Base-by-base conservation (phyloP, 2,797 vertebrate genomes). In the Girardinus metallicus region DNA sequence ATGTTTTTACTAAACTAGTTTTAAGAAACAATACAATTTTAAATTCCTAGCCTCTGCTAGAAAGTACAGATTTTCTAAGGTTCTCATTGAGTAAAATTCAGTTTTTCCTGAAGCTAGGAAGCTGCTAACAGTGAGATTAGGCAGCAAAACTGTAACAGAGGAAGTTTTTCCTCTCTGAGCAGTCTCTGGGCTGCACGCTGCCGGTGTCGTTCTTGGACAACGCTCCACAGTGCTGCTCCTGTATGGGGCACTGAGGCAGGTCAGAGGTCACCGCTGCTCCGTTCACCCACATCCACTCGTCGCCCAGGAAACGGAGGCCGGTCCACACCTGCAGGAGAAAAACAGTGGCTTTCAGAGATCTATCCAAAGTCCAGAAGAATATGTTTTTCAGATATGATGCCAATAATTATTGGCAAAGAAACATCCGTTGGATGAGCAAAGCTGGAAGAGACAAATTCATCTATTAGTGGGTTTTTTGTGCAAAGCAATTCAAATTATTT, bases 211-310 rank as follows among this genome's bases (percentile, higher is more conserved):
- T 75, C 66, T 62, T 88, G 23, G 70, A 16, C 0, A 81, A 53
- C 1, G 29, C 71, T 29, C 70, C 75, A 55, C 75, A 81, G 75
- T 2, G 57, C 36, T 74, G 75, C 10, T 31, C 0, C 36, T 21
- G 15, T 11, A 29, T 4, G 60, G 90, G 90, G 76, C 89, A 92
- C 47, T 0, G 0, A 0, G 88, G 81, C 70, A 89, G 78, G 51
- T 79, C 79, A 10, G 77, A 0, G 80, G 0, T 3, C 77, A 88
- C 0, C 0, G 11, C 7, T 46, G 7, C 70, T 9, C 57, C 12
- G 15, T 93, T 86, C 43, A 90, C 41, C 91, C 91, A 94, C 71
- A 91, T 16, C 92, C 92, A 94, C 0, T 55, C 0, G 46, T 80
- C 86, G 0, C 78, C 88, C 85, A 94, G 84, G 81, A 87, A 94